Evolutionary conservation across 2,113 vertebrate species (phyloP).

Genomic region (Pantherophis guttatus): DNA sequence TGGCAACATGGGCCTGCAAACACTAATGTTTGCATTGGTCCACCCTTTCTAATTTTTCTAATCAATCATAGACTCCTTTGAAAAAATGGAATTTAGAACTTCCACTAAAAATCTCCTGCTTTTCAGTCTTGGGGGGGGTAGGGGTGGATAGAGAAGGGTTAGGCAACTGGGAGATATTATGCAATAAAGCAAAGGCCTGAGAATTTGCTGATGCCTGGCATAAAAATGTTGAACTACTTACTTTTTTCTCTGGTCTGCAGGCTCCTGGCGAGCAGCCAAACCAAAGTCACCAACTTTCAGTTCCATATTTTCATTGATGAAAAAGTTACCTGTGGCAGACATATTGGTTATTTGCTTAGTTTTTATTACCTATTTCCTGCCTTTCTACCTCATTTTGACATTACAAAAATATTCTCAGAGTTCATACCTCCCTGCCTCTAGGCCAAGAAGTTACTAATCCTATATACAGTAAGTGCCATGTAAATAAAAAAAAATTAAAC

Average conservation of each 20-base stretch:
- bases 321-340: slow-evolving; percentile 86
- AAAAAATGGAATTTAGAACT: background rate
- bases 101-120: background rate
- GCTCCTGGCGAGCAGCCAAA: slow-evolving; percentile 86
- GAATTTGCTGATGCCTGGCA: background rate
- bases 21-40: background rate
- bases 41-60: background rate
- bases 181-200: background rate
- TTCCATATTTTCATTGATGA: slow-evolving; percentile 98
- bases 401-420: background rate
- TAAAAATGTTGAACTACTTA: slow-evolving; percentile 61
- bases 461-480: background rate
- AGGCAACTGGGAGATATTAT: background rate
- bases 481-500: background rate
- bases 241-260: slow-evolving; percentile 91
- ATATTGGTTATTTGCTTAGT: background rate
- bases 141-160: background rate
- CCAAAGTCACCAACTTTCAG: slow-evolving; percentile 95
- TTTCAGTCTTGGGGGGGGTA: background rate
- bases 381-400: background rate
- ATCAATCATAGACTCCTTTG: background rate
- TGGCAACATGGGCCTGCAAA: background rate
- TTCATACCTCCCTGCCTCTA: background rate
- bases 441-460: background rate
- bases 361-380: background rate